Evolutionary conservation across 2,888 invertebrate genomes (phyloP).

Genomic region (Stegophylla sp.): DNA sequence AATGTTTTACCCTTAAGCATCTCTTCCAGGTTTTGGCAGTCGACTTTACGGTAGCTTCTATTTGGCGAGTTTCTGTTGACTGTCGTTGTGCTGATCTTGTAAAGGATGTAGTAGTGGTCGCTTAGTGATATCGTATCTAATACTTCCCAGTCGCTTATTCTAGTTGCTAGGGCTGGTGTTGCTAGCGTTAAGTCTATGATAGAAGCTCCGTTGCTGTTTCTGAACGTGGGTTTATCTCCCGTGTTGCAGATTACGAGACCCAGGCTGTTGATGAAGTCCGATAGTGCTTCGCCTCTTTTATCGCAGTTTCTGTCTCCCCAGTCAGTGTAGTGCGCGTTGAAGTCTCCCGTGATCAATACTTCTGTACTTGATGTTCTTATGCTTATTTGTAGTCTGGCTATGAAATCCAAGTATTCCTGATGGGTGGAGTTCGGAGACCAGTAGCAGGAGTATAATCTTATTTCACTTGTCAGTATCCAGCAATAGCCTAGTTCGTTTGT

Average conservation of each 20-base stretch:
- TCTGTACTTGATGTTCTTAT: background rate
- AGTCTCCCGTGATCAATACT: background rate
- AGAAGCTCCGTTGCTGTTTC: background rate
- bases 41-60: too few species aligned
- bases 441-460: background rate
- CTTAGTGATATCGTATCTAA: slow-evolving; percentile 4
- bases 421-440: background rate
- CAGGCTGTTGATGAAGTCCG: background rate
- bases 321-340: background rate
- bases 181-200: slow-evolving; percentile 11
- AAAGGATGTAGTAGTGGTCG: background rate
- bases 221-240: background rate
- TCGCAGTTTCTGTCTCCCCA: background rate
- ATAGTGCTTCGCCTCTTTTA: background rate
- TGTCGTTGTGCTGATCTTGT: too few species aligned
- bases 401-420: background rate
- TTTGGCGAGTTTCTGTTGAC: too few species aligned
- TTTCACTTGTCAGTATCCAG: background rate
- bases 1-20: too few species aligned
- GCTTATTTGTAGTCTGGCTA: background rate
- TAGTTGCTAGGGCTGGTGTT: slow-evolving; percentile 1
- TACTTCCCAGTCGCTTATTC: background rate
- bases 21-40: too few species aligned
- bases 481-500: background rate
- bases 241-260: background rate